Evolutionary conservation across 1,140 invertebrate species (phyloP).

Genomic region (Oryctes rhinoceros): DNA sequence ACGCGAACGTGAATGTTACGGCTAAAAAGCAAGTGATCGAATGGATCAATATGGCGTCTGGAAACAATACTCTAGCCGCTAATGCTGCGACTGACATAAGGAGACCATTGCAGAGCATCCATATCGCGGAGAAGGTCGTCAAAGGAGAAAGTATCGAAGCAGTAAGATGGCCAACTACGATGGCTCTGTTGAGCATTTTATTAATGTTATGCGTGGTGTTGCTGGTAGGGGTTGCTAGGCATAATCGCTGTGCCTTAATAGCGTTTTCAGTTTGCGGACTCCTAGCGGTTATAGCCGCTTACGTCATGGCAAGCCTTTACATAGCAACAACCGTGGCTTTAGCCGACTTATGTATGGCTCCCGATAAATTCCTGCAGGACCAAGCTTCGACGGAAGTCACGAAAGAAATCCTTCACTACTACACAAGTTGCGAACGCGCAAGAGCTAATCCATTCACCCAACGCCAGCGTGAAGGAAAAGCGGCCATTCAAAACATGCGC

Average conservation of each 20-base stretch:
- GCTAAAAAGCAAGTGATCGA: constrained; percentile 71
- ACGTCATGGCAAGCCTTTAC: constrained; percentile 85
- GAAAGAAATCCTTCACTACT: constrained; percentile 78
- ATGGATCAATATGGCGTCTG: constrained; percentile 71
- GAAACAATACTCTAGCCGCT: constrained; percentile 75
- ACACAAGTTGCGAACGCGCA: constrained; percentile 81
- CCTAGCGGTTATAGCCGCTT: constrained; percentile 89
- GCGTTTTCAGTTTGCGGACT: constrained; percentile 86
- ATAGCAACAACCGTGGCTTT: constrained; percentile 75
- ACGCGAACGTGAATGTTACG: constrained; percentile 66
- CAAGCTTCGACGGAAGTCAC: constrained; percentile 61
- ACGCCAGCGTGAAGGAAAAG: constrained; percentile 75
- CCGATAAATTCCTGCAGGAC: constrained; percentile 64
- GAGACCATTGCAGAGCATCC: constrained; percentile 73
- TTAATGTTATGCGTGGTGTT: constrained; percentile 83
- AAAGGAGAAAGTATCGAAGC: constrained; percentile 70
- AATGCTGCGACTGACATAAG: constrained; percentile 78
- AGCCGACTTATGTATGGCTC: constrained; percentile 79
- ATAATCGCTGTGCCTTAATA: constrained; percentile 84
- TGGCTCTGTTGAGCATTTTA: constrained; percentile 78
- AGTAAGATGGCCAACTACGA: constrained; percentile 80
- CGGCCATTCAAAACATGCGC: constrained; percentile 75
- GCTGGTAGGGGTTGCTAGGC: constrained; percentile 81
- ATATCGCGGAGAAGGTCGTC: constrained; percentile 70
- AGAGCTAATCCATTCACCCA: constrained; percentile 82